Evolutionary conservation across 2,888 invertebrate species (phyloP), one percentile per base, ranked within the genome.

Genomic region (Dioctria linearis): DNA sequence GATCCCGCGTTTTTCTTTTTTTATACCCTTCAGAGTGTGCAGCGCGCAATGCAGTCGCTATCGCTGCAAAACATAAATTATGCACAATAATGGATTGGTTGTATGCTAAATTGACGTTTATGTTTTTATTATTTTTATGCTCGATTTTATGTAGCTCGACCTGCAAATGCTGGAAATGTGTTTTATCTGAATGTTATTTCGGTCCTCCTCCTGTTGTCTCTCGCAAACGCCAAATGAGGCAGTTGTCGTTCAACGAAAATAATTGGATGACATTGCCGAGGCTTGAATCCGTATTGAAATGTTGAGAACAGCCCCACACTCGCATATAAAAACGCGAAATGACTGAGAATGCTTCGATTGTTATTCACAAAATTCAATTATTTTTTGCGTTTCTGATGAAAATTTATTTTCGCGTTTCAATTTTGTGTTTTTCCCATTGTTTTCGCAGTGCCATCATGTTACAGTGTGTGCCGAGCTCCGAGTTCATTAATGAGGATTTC

Each of bases 21-120:
- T 43, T 59, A 51, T 71, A 43, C 39, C 63, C 54, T 67, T 67
- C 42, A 37, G 59, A 80, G 65, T 42, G 63, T 61, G 67, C 54
- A 39, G 75, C 73, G 25, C 25, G 4, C 69, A 49, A 11, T 65
- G 61, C 73, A 63, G 59, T 43, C 37, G 61, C 76, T 61, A 76
- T 63, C 63, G 57, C 43, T 69, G 76, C 81, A 82, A 82, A 75
- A 82, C 83, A 84, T 84, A 84, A 84, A 84, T 84, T 84, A 84
- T 83, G 84, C 79, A 65, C 76, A 81, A 83, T 84, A 84, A 84
- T 84, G 84, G 84, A 84, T 84, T 84, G 84, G 83, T 82, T 83
- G 84, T 84, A 84, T 84, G 84, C 83, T 84, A 84, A 84, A 84
- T 84, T 84, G 84, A 84, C 84, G 82, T 84, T 84, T 84, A 84